Evolutionary conservation across 37 sponge, comb jelly and placozoan genomes (phyloP).

Genomic region (Beroe forskalii): DNA sequence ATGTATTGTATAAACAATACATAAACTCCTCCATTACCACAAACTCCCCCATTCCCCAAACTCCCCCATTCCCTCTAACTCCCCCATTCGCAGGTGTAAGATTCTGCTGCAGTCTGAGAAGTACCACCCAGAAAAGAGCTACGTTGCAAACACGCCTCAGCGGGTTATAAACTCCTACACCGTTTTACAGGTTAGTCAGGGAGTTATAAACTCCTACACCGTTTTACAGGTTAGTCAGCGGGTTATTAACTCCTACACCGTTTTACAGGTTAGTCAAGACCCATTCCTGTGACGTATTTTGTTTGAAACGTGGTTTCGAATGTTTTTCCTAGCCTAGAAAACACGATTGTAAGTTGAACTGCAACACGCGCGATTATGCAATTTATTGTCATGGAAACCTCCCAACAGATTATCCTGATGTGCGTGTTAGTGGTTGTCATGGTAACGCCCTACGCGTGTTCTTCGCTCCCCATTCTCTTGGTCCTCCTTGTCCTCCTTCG

Average conservation of each 20-base stretch:
- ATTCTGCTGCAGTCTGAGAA: constrained; percentile 16
- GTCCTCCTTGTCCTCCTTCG: background rate
- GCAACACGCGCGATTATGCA: background rate
- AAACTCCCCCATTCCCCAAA: too few species aligned
- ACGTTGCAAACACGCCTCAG: constrained; percentile 23
- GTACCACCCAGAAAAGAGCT: constrained; percentile 18
- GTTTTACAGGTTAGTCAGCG: background rate
- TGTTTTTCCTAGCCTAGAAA: too few species aligned
- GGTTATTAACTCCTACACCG: constrained; percentile 5
- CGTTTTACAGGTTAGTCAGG: background rate
- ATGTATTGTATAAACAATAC: too few species aligned
- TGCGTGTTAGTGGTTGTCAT: background rate
- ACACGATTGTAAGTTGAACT: too few species aligned
- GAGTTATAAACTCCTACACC: constrained; percentile 8
- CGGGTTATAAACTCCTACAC: background rate
- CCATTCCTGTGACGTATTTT: too few species aligned
- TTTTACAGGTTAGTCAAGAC: background rate
- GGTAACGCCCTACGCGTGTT: constrained; percentile 7
- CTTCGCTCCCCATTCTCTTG: background rate
- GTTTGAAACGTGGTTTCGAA: too few species aligned
- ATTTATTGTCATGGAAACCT: background rate
- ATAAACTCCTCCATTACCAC: too few species aligned
- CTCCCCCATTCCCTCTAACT: too few species aligned
- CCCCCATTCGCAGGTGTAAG: background rate
- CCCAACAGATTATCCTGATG: background rate